Conservation (phyloP, 2,113 vertebrate species). For the Cebidichthys violaceus region DNA sequence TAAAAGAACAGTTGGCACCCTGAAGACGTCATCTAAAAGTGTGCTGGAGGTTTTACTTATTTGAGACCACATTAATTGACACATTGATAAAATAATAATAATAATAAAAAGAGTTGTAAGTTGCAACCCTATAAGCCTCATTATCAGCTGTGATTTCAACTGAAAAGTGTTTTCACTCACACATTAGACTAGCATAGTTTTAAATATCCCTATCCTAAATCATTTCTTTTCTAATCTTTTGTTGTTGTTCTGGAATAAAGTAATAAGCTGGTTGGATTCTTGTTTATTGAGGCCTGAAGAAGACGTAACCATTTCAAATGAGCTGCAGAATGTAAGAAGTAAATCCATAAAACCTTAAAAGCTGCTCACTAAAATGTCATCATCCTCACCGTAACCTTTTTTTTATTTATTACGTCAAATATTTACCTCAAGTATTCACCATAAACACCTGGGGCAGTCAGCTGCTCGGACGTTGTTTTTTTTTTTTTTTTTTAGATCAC, state of each 20-base stretch:
- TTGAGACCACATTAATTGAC: neutral
- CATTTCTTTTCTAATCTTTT: neutral
- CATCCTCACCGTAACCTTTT: neutral
- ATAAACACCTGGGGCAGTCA: constrained; percentile 54
- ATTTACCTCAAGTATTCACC: constrained; percentile 32
- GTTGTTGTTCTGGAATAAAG: neutral
- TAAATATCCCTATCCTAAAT: neutral
- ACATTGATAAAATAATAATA: neutral
- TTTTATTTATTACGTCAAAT: neutral
- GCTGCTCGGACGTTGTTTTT: constrained; percentile 56
- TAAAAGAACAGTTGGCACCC: too few species aligned
- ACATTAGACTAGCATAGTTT: neutral
- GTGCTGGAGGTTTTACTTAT: neutral
- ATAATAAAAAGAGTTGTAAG: neutral
- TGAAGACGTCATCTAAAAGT: too few species aligned
- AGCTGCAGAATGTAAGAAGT: neutral
- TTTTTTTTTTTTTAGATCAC: constrained; percentile 66
- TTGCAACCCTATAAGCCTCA: neutral
- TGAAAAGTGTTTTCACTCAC: neutral
- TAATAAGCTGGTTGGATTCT: neutral
- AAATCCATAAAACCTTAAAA: constrained; percentile 24
- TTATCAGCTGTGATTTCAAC: neutral
- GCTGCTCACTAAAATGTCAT: constrained; percentile 7
- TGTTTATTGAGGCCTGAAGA: neutral
- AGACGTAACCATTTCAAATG: neutral